These are phyloP conservation scores for Netelia inedita DNA, from an alignment of 2,888 invertebrate genomes.

Conservation along the genomic window DNA sequence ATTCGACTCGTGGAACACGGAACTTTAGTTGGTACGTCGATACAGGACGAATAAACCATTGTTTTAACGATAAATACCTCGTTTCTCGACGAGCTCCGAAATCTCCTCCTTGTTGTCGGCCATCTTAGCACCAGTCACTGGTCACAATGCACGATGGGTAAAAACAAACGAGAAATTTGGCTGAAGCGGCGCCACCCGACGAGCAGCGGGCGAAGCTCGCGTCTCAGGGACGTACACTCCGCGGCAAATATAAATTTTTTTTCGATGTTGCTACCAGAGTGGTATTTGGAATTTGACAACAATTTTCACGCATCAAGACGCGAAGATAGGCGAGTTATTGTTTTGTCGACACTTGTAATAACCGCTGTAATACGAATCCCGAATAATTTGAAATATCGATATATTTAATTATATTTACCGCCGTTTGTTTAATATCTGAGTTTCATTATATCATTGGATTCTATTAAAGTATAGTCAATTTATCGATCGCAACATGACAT, in stretches of 20 bases:
- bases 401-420: background rate
- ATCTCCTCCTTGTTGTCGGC: slow-evolving; percentile 85
- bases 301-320: background rate
- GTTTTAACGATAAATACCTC: slow-evolving; percentile 81
- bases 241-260: background rate
- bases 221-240: slow-evolving; percentile 1
- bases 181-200: slow-evolving; percentile 62
- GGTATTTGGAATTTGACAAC: no score
- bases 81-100: slow-evolving; percentile 84
- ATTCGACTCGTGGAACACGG: slow-evolving; percentile 14
- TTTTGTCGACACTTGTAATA: background rate
- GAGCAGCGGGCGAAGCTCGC: slow-evolving; percentile 18
- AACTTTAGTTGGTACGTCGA: slow-evolving; percentile 47
- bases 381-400: background rate
- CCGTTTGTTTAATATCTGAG: background rate
- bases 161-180: slow-evolving; percentile 80
- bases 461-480: background rate
- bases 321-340: background rate
- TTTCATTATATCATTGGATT: background rate
- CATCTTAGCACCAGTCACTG: slow-evolving; percentile 85
- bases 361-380: background rate
- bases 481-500: background rate
- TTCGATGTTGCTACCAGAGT: background rate
- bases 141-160: slow-evolving; percentile 84
- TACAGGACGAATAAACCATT: slow-evolving; percentile 68